phyloP scores from a whole-genome alignment of 2,797 vertebrate species.

The Myiotriccus ornatus region DNA sequence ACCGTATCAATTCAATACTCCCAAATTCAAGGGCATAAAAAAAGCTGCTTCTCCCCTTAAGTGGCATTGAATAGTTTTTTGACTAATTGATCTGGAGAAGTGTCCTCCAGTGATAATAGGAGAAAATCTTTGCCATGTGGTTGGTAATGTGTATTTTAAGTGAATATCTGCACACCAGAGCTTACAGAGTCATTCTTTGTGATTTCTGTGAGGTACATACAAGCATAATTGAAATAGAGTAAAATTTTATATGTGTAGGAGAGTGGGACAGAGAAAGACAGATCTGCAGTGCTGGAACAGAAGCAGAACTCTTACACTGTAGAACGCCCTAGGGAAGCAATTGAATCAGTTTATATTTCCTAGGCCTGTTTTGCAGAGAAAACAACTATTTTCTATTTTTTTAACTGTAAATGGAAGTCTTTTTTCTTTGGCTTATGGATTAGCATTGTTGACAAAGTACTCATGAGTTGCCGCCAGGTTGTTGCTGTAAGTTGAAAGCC shows the following conservation, averaged over 20 bases:
- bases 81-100: neutral
- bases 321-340: neutral
- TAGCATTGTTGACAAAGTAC: neutral
- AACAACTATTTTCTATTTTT: neutral
- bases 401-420: neutral
- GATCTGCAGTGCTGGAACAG: neutral
- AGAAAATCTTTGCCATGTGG: neutral
- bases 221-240: neutral
- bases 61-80: neutral
- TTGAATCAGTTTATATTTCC: neutral
- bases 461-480: neutral
- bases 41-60: neutral
- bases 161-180: neutral
- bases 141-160: neutral
- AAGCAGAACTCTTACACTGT: neutral
- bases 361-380: neutral
- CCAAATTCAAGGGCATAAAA: neutral
- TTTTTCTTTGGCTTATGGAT: neutral
- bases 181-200: neutral
- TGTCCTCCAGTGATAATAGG: neutral
- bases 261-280: neutral
- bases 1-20: neutral
- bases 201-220: neutral
- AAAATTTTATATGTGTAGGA: neutral
- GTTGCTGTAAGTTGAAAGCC: constrained; percentile 42